These are phyloP conservation scores for Drosophila tanythrix DNA, from an alignment of 2,888 invertebrate genomes.

Conservation along the genomic window DNA sequence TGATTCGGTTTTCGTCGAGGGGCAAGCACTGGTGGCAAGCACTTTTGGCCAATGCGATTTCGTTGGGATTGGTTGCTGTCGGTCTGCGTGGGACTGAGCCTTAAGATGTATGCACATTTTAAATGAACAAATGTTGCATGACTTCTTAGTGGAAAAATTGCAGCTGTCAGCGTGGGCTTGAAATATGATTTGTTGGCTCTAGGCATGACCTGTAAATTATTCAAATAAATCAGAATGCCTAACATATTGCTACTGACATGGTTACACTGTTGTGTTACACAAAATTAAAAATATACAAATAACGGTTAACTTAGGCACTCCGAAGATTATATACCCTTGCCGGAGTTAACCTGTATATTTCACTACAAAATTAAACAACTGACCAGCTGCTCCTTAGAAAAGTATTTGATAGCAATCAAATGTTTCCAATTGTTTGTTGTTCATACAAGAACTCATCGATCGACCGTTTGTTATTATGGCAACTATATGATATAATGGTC, in stretches of 20 bases:
- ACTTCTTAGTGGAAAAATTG: slow-evolving; percentile 65
- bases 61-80: slow-evolving; percentile 11
- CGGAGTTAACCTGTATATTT: background rate
- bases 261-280: slow-evolving; percentile 17
- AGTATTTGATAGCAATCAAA: background rate
- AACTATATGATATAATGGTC: background rate
- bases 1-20: slow-evolving; percentile 57
- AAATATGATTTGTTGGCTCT: slow-evolving; percentile 67
- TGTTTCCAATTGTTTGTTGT: background rate
- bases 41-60: slow-evolving; percentile 1
- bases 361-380: background rate
- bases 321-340: background rate
- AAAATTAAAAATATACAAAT: slow-evolving; percentile 8
- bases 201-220: slow-evolving; percentile 27
- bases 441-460: background rate
- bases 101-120: slow-evolving; percentile 43
- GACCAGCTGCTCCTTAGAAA: background rate
- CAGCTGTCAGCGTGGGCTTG: slow-evolving; percentile 68
- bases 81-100: slow-evolving; percentile 6
- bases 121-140: slow-evolving; percentile 59
- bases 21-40: slow-evolving; percentile 4
- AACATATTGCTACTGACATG: slow-evolving; percentile 51
- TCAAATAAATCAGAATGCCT: slow-evolving; percentile 64
- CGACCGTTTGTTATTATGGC: background rate
- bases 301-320: background rate